phyloP scores from a whole-genome alignment of 1,140 invertebrate species.

The Pseudomyrmex flavicornis region DNA sequence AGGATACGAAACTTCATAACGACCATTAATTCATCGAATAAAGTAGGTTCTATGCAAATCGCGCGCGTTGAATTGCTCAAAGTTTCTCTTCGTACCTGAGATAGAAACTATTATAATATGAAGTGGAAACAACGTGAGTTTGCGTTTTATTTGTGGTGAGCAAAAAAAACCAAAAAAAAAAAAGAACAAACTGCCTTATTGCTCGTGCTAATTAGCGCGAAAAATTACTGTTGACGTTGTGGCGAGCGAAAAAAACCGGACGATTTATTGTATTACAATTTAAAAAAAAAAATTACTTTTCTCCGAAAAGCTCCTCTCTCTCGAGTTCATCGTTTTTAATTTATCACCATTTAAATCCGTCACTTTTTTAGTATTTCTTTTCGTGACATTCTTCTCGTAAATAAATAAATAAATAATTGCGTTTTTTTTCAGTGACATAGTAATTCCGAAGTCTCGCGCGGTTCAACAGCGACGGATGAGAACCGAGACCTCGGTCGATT shows the following conservation, averaged over 20 bases:
- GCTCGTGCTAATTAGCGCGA: no score
- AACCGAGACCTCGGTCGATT: slow-evolving; percentile 84
- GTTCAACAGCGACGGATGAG: slow-evolving; percentile 84
- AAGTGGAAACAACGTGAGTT: slow-evolving; percentile 22
- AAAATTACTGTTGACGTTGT: no score
- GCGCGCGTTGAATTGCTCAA: slow-evolving; percentile 29
- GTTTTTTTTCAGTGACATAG: slow-evolving; percentile 86
- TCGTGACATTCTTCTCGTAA: no score
- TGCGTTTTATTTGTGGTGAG: neutral
- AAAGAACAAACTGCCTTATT: neutral
- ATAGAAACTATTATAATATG: slow-evolving; percentile 41
- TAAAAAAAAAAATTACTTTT: no score
- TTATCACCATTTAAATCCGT: no score
- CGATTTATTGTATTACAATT: no score
- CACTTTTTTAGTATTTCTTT: no score
- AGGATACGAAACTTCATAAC: slow-evolving; percentile 61
- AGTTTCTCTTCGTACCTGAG: slow-evolving; percentile 10
- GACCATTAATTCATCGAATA: slow-evolving; percentile 63
- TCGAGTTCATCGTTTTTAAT: no score
- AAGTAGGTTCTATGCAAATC: slow-evolving; percentile 62
- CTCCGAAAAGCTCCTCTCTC: no score
- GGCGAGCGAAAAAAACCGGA: neutral
- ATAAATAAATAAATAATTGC: neutral
- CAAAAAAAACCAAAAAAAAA: neutral
- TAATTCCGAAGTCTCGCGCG: slow-evolving; percentile 88